Base-by-base conservation (phyloP, 2,797 vertebrate species). In the Paratrypauchen microcephalus region DNA sequence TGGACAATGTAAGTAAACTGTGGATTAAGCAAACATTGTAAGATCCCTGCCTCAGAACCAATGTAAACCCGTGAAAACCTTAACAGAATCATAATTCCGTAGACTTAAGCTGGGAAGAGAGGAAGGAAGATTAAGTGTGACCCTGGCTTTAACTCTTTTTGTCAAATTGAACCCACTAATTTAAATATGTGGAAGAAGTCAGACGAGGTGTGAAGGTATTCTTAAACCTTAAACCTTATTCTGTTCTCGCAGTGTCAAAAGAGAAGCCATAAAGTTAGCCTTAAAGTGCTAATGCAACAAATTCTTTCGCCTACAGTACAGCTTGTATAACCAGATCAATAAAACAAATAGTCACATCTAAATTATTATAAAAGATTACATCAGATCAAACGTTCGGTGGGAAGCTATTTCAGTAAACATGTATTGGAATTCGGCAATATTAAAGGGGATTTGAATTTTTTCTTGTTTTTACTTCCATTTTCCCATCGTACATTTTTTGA, bases 81-180 rank as follows among this genome's bases (percentile, higher is more conserved):
- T 28, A 47, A 19, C 45, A 30, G 63, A 65, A 50, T 50, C 45
- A 28, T 50, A 50, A 28, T 28, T 47, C 45, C n/a, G 45, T 6
- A n/a, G 63, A 47, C 41, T 48, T 65, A 50, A 65, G 60, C 60
- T 63, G 36, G n/a, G 60, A 39, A 26, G 39, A 26, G 41, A 65
- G 63, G 45, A 65, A 65, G 26, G 41, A 15, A 16, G 61, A 47
- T 64, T 64, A 63, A 47, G n/a, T 24, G 21, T 63, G 36, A 21
- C n/a, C 41, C 26, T 63, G 23, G 61, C 61, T 47, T 63, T 18
- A 26, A 45, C 41, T 47, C 26, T 24, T 50, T 65, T 65, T 28
- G 41, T 64, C 23, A 64, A 47, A 23, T 24, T 63, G 11, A 63
- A 45, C 39, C 39, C 19, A 45, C 21, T 63, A 13, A 45, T 63